Conservation (phyloP, 2,888 invertebrate species). For the Mechanitis messenoides region DNA sequence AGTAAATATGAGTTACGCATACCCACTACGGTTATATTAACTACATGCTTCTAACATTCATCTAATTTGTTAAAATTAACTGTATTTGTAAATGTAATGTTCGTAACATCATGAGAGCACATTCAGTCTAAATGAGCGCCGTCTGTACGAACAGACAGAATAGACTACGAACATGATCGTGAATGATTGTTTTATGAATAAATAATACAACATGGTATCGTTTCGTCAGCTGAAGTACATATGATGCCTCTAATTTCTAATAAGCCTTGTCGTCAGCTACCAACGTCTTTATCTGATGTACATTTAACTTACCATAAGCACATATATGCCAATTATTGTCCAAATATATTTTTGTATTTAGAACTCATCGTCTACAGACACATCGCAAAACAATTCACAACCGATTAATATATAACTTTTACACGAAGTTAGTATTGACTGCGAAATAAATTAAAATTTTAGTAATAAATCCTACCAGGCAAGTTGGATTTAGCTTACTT, state of each 20-base stretch:
- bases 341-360: constrained; percentile 48
- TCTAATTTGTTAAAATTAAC: constrained; percentile 18
- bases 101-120: constrained; percentile 21
- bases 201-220: constrained; percentile 48
- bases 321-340: constrained; percentile 63
- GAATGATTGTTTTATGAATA: constrained; percentile 55
- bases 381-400: constrained; percentile 53
- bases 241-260: constrained; percentile 68
- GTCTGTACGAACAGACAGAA: constrained; percentile 22
- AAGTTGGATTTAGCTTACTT: constrained; percentile 11
- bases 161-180: constrained; percentile 36
- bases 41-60: constrained; percentile 34
- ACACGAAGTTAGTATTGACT: constrained; percentile 14
- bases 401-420: constrained; percentile 38
- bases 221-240: constrained; percentile 52
- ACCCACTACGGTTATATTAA: constrained; percentile 25
- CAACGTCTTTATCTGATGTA: constrained; percentile 57
- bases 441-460: constrained; percentile 7
- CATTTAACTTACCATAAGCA: constrained; percentile 70
- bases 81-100: constrained; percentile 12
- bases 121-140: constrained; percentile 28
- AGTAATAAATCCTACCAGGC: constrained; percentile 10
- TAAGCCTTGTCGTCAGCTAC: constrained; percentile 62
- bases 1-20: constrained; percentile 16
- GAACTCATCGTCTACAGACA: constrained; percentile 52